Percentiles rank a stretch among this genome's conserved stretches.
Evolutionary conservation across 2,888 invertebrate genomes (phyloP).

Genomic region (Entomobrya proxima): DNA sequence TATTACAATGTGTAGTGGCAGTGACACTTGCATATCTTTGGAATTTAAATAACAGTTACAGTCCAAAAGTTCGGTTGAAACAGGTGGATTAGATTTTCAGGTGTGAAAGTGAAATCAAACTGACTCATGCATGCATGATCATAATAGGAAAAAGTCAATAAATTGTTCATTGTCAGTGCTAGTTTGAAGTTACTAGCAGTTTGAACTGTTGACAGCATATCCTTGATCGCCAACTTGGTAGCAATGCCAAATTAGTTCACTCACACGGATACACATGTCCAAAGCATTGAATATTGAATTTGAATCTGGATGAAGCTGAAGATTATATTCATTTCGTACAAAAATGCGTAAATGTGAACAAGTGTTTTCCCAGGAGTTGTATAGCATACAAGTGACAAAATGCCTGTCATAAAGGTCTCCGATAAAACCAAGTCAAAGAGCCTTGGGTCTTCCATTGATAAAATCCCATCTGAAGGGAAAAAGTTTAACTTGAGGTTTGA

Average conservation of each 20-base stretch:
- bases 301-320: neutral
- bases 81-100: constrained; percentile 29
- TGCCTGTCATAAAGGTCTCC: constrained; percentile 45
- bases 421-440: constrained; percentile 62
- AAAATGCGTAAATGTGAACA: constrained; percentile 32
- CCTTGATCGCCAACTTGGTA: neutral
- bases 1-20: neutral
- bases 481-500: constrained; percentile 62
- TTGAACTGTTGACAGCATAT: constrained; percentile 1
- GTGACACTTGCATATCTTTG: neutral
- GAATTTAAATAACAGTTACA: no score
- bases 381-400: neutral
- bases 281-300: no score
- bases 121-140: no score
- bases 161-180: constrained; percentile 61
- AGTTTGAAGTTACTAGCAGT: neutral
- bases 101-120: constrained; percentile 26
- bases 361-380: neutral
- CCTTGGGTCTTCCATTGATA: constrained; percentile 52
- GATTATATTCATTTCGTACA: neutral
- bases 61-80: constrained; percentile 25
- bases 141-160: constrained; percentile 41
- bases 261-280: constrained; percentile 1
- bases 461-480: constrained; percentile 25
- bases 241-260: neutral